Conservation (phyloP, 2,888 invertebrate species). For the Trichogramma dendrolimi region DNA sequence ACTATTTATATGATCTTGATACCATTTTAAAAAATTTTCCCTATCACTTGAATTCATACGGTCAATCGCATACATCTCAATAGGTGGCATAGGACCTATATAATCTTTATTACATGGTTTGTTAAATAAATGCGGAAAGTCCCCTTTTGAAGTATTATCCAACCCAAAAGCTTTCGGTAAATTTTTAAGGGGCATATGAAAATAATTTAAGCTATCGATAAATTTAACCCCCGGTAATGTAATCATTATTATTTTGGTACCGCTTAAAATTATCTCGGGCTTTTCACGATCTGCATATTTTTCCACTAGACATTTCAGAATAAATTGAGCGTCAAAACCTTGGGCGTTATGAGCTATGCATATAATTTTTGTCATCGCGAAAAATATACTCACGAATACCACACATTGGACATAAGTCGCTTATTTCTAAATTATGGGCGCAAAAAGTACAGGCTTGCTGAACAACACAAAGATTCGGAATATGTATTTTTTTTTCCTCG, state of each 20-base stretch:
- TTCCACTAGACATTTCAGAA: too few relatives aligned
- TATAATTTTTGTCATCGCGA: conserved; percentile 13
- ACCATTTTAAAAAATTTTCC: conserved; percentile 28
- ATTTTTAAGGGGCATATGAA: conserved; percentile 34
- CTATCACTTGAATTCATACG: too few relatives aligned
- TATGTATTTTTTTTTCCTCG: background rate
- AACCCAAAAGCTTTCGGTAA: conserved; percentile 37
- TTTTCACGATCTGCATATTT: too few relatives aligned
- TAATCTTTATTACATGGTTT: conserved; percentile 28
- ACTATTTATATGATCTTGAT: conserved; percentile 15
- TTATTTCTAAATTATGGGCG: background rate
- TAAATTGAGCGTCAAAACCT: conserved; percentile 17
- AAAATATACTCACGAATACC: conserved; percentile 22
- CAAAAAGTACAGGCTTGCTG: conserved; percentile 7
- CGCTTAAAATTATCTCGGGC: conserved; percentile 32
- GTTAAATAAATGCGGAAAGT: conserved; percentile 34
- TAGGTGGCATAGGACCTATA: conserved; percentile 24
- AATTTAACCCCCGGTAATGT: conserved; percentile 26
- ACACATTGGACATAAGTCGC: background rate
- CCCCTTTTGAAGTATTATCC: conserved; percentile 21
- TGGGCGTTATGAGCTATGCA: conserved; percentile 25
- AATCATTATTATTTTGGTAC: conserved; percentile 30
- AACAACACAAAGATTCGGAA: background rate
- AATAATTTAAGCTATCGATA: conserved; percentile 36
- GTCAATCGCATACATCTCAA: conserved; percentile 21